Conservation (phyloP, 2,888 invertebrate genomes). For the Aquatica leii region DNA sequence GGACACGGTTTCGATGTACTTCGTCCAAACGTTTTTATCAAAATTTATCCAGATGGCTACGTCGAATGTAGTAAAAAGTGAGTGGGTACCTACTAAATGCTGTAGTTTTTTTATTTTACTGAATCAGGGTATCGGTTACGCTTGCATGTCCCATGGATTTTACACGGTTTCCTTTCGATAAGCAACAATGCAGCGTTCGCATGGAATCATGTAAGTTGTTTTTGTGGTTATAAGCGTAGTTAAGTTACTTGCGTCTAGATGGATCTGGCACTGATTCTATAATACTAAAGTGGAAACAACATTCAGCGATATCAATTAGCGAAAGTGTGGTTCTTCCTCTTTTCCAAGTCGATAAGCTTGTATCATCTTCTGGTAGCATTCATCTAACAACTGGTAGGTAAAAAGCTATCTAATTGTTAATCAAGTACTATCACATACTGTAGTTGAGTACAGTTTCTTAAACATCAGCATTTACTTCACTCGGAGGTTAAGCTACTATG, state of each 20-base stretch:
- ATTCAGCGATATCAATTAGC: constrained; percentile 9
- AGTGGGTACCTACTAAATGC: background rate
- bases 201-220: constrained; percentile 21
- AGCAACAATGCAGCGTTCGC: constrained; percentile 10
- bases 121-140: constrained; percentile 17
- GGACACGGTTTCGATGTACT: constrained; percentile 13
- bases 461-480: constrained; percentile 14
- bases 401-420: too few species aligned
- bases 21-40: constrained; percentile 17
- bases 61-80: constrained; percentile 22
- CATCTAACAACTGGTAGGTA: background rate
- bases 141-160: constrained; percentile 22
- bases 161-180: constrained; percentile 24
- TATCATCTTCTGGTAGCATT: background rate
- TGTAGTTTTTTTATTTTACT: too few species aligned
- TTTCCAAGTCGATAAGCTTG: constrained; percentile 11
- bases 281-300: constrained; percentile 16
- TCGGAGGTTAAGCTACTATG: constrained; percentile 9
- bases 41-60: constrained; percentile 23
- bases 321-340: background rate
- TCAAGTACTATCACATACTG: too few species aligned
- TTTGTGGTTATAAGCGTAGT: background rate
- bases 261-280: constrained; percentile 15
- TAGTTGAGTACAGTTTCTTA: constrained; percentile 18
- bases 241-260: constrained; percentile 12